Conservation (phyloP, 2,888 invertebrate species). For the Aphrophora alni region DNA sequence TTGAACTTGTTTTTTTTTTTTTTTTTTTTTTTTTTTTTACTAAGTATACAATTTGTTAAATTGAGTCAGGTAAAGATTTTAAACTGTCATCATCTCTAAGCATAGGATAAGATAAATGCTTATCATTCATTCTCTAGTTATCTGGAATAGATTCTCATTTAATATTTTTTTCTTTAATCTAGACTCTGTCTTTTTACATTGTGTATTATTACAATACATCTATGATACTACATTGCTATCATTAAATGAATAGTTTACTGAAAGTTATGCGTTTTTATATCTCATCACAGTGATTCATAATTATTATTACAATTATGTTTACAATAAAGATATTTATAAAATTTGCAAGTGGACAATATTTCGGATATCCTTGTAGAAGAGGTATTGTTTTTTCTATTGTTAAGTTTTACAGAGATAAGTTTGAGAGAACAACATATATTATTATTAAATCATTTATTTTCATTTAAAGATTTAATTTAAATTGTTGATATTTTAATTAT, state of each 20-base stretch:
- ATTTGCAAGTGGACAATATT: not conserved
- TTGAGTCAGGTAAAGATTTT: slow-evolving; percentile 4
- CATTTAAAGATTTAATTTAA: too few species aligned
- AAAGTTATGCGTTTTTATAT: not conserved
- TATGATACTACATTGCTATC: not conserved
- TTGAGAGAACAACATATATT: too few species aligned
- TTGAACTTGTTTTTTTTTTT: too few species aligned
- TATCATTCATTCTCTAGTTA: not conserved
- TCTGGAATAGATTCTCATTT: not conserved
- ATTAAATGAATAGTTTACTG: not conserved
- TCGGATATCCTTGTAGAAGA: not conserved
- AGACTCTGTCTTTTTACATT: not conserved
- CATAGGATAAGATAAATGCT: not conserved
- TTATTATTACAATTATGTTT: not conserved
- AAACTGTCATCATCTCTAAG: slow-evolving; percentile 2
- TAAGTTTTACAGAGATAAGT: too few species aligned
- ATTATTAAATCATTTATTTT: too few species aligned
- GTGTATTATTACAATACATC: not conserved
- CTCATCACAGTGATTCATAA: not conserved
- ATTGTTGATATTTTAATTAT: too few species aligned
- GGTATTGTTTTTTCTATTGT: not conserved
- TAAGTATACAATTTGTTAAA: not conserved
- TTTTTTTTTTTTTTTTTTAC: too few species aligned
- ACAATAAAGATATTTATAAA: not conserved
- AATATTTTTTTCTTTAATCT: not conserved